A percentile compares a stretch with the other conserved stretches of the same genome.
phyloP scores from a whole-genome alignment of 1,140 invertebrate species.

The Brachionus koreanus region DNA sequence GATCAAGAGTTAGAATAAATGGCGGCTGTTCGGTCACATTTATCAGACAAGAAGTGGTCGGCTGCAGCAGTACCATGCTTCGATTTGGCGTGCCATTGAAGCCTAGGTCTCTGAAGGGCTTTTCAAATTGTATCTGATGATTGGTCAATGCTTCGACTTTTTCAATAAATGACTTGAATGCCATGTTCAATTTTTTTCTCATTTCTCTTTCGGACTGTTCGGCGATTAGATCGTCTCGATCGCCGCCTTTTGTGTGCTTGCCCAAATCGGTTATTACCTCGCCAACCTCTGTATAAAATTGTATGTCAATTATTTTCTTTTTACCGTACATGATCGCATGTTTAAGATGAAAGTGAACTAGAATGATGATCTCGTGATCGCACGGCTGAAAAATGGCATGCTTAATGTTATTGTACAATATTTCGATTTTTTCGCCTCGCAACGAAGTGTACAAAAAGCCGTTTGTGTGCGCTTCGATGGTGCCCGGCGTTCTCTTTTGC shows the following conservation, averaged over 20 bases:
- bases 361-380: slow-evolving; percentile 98
- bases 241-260: slow-evolving; percentile 99
- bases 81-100: slow-evolving; percentile 96
- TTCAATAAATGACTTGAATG: slow-evolving; percentile 97
- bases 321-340: slow-evolving; percentile 99
- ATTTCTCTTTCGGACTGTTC: slow-evolving; percentile 96
- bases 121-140: slow-evolving; percentile 95
- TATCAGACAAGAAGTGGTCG: slow-evolving; percentile 90
- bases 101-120: slow-evolving; percentile 91
- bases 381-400: slow-evolving; percentile 99
- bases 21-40: slow-evolving; percentile 97
- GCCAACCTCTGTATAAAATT: slow-evolving; percentile 99
- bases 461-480: slow-evolving; percentile 89
- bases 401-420: slow-evolving; percentile 98
- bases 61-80: slow-evolving; percentile 90
- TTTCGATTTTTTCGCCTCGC: slow-evolving; percentile 96
- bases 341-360: slow-evolving; percentile 92
- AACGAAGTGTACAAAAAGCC: slow-evolving; percentile 97
- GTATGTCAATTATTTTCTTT: slow-evolving; percentile 97
- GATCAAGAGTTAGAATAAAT: slow-evolving; percentile 94
- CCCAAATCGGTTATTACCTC: slow-evolving; percentile 98
- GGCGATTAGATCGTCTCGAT: slow-evolving; percentile 93
- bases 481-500: slow-evolving; percentile 86
- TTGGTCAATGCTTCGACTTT: slow-evolving; percentile 86
- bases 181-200: slow-evolving; percentile 88